These are phyloP conservation scores for Leptinotarsa undecemlineata DNA, from an alignment of 1,140 invertebrate species.

Conservation along the genomic window DNA sequence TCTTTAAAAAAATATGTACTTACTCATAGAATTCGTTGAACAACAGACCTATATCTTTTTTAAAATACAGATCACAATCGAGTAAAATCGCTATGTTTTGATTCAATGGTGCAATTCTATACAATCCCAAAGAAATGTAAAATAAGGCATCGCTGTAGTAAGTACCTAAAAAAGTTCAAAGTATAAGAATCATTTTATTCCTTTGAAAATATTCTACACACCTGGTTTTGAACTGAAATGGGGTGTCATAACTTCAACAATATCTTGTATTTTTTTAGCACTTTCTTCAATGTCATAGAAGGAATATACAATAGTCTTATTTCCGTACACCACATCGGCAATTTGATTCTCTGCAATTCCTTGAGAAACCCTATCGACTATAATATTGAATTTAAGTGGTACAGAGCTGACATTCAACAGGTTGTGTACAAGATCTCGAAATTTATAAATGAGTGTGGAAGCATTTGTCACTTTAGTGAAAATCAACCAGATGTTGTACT, in stretches of 20 bases:
- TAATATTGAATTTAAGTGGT: slow-evolving; percentile 67
- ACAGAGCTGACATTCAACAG: slow-evolving; percentile 53
- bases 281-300: slow-evolving; percentile 68
- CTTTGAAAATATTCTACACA: slow-evolving; percentile 28
- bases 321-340: slow-evolving; percentile 55
- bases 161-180: slow-evolving; percentile 59
- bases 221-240: slow-evolving; percentile 78
- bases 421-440: slow-evolving; percentile 49
- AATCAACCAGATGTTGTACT: slow-evolving; percentile 53
- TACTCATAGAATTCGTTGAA: slow-evolving; percentile 72
- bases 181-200: background rate
- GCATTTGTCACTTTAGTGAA: slow-evolving; percentile 52
- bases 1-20: slow-evolving; percentile 33
- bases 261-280: slow-evolving; percentile 64
- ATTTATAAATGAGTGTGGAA: slow-evolving; percentile 49
- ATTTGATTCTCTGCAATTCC: slow-evolving; percentile 63
- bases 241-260: slow-evolving; percentile 71
- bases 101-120: slow-evolving; percentile 67
- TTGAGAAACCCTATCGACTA: slow-evolving; percentile 69
- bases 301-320: slow-evolving; percentile 57
- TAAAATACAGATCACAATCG: slow-evolving; percentile 81
- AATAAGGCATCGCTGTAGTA: slow-evolving; percentile 85
- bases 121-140: slow-evolving; percentile 77
- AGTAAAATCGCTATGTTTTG: slow-evolving; percentile 72
- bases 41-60: slow-evolving; percentile 69